phyloP scores from a whole-genome alignment of 2,797 vertebrate genomes.

The Cryptoblepharus egeriae region DNA sequence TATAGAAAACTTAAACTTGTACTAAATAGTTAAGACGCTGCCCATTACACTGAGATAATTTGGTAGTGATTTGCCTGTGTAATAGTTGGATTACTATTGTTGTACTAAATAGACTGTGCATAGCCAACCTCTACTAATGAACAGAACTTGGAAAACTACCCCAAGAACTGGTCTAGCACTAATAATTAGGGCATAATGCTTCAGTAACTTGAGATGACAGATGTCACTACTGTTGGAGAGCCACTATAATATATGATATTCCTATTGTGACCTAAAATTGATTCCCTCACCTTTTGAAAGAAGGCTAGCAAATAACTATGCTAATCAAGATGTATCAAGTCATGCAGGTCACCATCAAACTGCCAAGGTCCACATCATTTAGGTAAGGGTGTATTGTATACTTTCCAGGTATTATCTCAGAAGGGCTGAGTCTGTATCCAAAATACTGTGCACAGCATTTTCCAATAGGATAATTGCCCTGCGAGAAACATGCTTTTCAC shows the following conservation, averaged over 20 bases:
- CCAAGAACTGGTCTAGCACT: slow-evolving; percentile 23
- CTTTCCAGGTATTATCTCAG: slow-evolving; percentile 21
- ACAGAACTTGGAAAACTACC: slow-evolving; percentile 29
- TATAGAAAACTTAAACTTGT: not conserved
- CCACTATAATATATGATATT: slow-evolving; percentile 52
- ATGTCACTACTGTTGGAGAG: slow-evolving; percentile 55
- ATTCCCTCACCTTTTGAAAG: slow-evolving; percentile 52
- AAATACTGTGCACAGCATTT: slow-evolving; percentile 12
- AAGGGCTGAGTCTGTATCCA: slow-evolving; percentile 4
- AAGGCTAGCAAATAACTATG: slow-evolving; percentile 64
- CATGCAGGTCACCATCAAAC: slow-evolving; percentile 34
- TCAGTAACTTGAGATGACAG: slow-evolving; percentile 60
- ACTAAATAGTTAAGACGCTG: not conserved
- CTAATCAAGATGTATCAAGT: slow-evolving; percentile 65
- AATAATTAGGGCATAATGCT: slow-evolving; percentile 30
- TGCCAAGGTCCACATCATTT: slow-evolving; percentile 60
- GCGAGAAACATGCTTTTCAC: not conserved
- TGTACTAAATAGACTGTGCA: not conserved
- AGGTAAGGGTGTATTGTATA: not conserved
- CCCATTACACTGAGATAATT: not conserved
- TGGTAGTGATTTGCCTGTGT: not conserved
- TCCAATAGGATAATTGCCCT: not conserved
- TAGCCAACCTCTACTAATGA: slow-evolving; percentile 9
- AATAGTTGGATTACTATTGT: not conserved
- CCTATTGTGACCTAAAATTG: slow-evolving; percentile 68